Conservation (phyloP, 1,140 invertebrate genomes). For the Diuraphis noxia region DNA sequence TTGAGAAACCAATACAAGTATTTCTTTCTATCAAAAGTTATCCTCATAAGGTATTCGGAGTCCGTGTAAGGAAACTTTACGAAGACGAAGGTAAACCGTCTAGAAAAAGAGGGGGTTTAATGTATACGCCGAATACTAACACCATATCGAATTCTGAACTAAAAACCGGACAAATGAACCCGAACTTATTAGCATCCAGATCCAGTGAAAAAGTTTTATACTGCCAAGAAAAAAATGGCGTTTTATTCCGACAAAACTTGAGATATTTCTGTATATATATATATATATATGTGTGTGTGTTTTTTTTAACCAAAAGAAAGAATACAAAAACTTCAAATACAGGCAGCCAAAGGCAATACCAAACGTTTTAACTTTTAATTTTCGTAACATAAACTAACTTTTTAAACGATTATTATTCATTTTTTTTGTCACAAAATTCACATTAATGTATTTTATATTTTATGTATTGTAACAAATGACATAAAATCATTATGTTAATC, state of each 20-base stretch:
- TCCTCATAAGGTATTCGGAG: conserved; percentile 51
- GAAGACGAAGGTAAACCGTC: conserved; percentile 49
- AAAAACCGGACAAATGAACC: conserved; percentile 50
- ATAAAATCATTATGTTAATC: background rate
- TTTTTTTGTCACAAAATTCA: background rate
- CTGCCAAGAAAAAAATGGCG: conserved; percentile 37
- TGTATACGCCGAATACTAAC: conserved; percentile 46
- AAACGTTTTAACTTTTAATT: conserved; percentile 49
- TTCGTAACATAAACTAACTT: conserved; percentile 41
- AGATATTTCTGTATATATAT: conserved; percentile 25
- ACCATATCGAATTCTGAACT: conserved; percentile 45
- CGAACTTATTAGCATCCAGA: conserved; percentile 52
- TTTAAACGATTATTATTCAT: conserved; percentile 40
- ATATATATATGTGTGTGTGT: background rate
- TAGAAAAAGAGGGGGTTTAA: conserved; percentile 42
- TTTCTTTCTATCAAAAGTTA: conserved; percentile 50
- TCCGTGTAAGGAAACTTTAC: conserved; percentile 43
- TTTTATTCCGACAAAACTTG: conserved; percentile 38
- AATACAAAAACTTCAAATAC: conserved; percentile 43
- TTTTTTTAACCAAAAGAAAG: conserved; percentile 9
- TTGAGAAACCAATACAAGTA: conserved; percentile 51
- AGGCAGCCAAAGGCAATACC: conserved; percentile 27
- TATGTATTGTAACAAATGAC: background rate
- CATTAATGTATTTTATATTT: conserved; percentile 25
- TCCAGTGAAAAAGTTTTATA: conserved; percentile 30